Conservation (phyloP, 2,888 invertebrate species). For the Leucophenga maculata region DNA sequence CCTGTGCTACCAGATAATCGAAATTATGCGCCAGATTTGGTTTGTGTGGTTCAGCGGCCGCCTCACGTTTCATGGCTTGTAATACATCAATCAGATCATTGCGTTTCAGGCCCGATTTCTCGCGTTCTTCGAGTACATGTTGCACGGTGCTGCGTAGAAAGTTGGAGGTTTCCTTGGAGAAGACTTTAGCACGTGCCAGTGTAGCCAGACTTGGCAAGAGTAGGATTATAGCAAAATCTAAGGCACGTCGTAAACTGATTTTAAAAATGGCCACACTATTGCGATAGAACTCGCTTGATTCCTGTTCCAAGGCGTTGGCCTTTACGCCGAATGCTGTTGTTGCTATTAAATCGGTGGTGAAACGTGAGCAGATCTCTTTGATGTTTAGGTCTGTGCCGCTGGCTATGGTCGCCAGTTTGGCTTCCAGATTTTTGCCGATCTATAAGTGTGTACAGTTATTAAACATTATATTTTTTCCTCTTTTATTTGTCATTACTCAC, state of each 20-base stretch:
- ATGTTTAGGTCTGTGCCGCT: slow-evolving; percentile 10
- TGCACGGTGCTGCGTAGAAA: slow-evolving; percentile 66
- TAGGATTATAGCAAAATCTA: slow-evolving; percentile 39
- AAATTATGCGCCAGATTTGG: slow-evolving; percentile 1
- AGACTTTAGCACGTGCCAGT: slow-evolving; percentile 35
- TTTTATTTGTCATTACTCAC: slow-evolving; percentile 32
- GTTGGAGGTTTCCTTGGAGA: slow-evolving; percentile 30
- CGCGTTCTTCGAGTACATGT: slow-evolving; percentile 64
- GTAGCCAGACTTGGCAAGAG: slow-evolving; percentile 42
- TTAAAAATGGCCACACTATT: slow-evolving; percentile 42
- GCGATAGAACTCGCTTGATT: slow-evolving; percentile 64
- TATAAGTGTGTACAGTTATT: too few species aligned
- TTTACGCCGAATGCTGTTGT: slow-evolving; percentile 69
- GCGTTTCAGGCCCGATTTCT: slow-evolving; percentile 52
- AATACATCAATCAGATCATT: slow-evolving; percentile 72
- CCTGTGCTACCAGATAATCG: slow-evolving; percentile 55
- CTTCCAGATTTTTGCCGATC: slow-evolving; percentile 38
- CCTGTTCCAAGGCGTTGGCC: slow-evolving; percentile 65
- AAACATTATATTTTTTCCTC: too few species aligned
- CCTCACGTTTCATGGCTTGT: slow-evolving; percentile 59
- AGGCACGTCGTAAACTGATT: slow-evolving; percentile 30
- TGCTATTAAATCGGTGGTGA: slow-evolving; percentile 67
- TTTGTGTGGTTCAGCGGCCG: not conserved
- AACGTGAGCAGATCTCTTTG: slow-evolving; percentile 46
- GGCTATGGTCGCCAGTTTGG: not conserved